Evolutionary conservation across 53 echinoderm and acorn worm species (phyloP).

Genomic region (Actinopyga echinites): DNA sequence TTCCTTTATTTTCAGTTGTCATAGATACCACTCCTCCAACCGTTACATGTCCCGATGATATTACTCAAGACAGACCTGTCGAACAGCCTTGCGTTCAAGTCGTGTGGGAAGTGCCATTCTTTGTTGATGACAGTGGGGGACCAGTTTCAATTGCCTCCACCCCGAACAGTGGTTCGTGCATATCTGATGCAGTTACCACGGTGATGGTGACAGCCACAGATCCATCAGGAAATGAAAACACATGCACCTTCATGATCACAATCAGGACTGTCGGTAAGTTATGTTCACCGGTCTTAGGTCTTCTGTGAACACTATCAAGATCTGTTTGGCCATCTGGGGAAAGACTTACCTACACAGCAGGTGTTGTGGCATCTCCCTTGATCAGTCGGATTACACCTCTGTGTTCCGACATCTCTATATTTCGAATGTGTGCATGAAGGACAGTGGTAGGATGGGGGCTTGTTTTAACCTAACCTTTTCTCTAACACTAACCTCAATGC

Average conservation of each 20-base stretch:
- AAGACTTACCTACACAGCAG: too few species aligned
- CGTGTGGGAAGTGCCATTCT: constrained; percentile 5
- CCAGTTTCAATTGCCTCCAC: not conserved
- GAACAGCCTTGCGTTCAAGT: constrained; percentile 6
- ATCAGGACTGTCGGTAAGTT: constrained; percentile 1
- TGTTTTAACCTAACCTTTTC: too few species aligned
- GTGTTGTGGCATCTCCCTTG: too few species aligned
- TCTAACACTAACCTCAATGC: too few species aligned
- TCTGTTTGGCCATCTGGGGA: too few species aligned
- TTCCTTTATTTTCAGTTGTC: not conserved
- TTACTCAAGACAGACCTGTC: not conserved
- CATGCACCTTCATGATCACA: not conserved
- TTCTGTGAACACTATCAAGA: too few species aligned
- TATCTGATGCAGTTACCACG: not conserved
- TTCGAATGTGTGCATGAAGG: too few species aligned
- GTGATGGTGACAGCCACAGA: not conserved
- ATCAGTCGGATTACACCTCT: too few species aligned
- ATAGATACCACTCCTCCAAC: not conserved
- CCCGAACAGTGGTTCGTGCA: not conserved
- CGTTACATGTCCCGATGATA: not conserved
- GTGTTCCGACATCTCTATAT: too few species aligned
- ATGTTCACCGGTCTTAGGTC: too few species aligned
- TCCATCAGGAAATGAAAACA: constrained; percentile 1
- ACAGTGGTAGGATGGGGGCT: too few species aligned
- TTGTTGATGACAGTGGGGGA: constrained; percentile 9